These are phyloP conservation scores for Serinus canaria DNA, from an alignment of 2,113 vertebrate genomes.

Conservation along the genomic window DNA sequence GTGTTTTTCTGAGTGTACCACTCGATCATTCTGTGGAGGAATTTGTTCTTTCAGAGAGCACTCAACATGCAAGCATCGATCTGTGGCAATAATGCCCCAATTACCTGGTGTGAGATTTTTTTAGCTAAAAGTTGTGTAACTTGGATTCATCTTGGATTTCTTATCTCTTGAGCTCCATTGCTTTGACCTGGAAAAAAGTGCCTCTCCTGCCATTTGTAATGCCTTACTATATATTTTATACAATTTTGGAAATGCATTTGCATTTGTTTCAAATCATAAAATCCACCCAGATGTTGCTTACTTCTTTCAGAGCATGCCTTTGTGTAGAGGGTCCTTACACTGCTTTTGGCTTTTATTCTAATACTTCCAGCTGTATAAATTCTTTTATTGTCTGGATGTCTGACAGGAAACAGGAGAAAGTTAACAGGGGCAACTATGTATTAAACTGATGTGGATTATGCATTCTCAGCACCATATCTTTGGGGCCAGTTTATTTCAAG, in stretches of 20 bases:
- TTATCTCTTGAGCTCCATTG: background rate
- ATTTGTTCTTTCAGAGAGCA: background rate
- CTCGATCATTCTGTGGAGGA: background rate
- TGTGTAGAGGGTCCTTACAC: conserved; percentile 70
- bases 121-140: background rate
- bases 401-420: conserved; percentile 82
- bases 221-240: conserved; percentile 39
- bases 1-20: background rate
- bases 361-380: conserved; percentile 89
- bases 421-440: conserved; percentile 72
- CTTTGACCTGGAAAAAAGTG: conserved; percentile 16
- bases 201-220: conserved; percentile 38
- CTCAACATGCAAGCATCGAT: background rate
- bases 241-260: conserved; percentile 68
- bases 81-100: background rate
- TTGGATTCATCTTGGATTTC: background rate
- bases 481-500: conserved; percentile 45
- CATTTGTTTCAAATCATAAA: conserved; percentile 74
- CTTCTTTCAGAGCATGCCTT: conserved; percentile 69
- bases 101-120: background rate
- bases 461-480: conserved; percentile 65
- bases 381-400: conserved; percentile 88
- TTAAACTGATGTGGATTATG: conserved; percentile 74
- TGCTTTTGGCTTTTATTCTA: conserved; percentile 79
- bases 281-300: conserved; percentile 77